Evolutionary conservation across 2,113 vertebrate species (phyloP), one percentile per base, ranked within the genome.

Genomic region (Glaucomys volans): DNA sequence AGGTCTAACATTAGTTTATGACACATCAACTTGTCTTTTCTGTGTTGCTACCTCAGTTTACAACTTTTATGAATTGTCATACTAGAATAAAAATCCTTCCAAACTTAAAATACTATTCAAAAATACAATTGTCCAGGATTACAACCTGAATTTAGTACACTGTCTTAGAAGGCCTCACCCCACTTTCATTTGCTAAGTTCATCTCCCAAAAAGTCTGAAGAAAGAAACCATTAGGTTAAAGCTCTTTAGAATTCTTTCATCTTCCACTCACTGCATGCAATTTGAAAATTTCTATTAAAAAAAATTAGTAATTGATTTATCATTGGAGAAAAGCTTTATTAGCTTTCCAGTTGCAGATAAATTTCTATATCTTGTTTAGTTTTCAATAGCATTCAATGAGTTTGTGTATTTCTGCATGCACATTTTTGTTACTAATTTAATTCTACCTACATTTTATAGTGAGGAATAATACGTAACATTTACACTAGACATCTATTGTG

Each of bases 51-150:
- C 9, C 47, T 89, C 75, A 84, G 71, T 79, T 84, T 88, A 62
- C 30, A 84, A 35, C 13, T 92, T 94, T 89, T 75, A 86, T 75
- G 32, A 94, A 84, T 7, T 85, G 4, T 59, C 12, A 26, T 50
- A 71, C n/a, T n/a, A 80, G 86, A 76, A 66, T 52, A 37, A 93
- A 96, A 83, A 76, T 37, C 32, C 35, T 90, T 62, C 37, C 40
- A 81, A 94, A 93, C 1, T 84, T 50, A 82, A 84, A 93, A 50
- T 86, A 91, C 82, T 85, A 67, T 69, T 90, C 50, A 69, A 9
- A 50, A 83, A 67, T 47, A 71, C 13, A 87, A 66, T 77, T 90
- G 87, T 8, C 37, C 44, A 83, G 24, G 4, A 91, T 62, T 62
- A 35, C 64, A 72, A 85, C 4, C n/a, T 59, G 54, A 81, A 67